Percentiles rank a stretch among this genome's conserved stretches.
phyloP scores from a whole-genome alignment of 2,888 invertebrate species.

The Perizoma affinitatum region DNA sequence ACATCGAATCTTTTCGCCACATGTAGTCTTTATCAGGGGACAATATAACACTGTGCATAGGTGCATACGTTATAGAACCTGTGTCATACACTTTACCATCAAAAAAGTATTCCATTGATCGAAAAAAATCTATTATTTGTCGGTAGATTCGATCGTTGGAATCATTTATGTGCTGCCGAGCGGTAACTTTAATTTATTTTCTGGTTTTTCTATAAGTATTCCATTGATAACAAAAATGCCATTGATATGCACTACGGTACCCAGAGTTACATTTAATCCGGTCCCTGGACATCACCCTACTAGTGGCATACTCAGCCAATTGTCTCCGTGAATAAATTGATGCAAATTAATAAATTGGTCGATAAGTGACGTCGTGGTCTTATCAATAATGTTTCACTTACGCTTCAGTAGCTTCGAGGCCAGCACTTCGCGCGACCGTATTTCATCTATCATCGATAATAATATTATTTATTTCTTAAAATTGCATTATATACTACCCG shows the following conservation, averaged over 20 bases:
- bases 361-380: constrained; percentile 72
- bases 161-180: too few species aligned
- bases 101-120: constrained; percentile 22
- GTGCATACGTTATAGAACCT: constrained; percentile 34
- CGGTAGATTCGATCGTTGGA: too few species aligned
- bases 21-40: constrained; percentile 34
- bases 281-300: constrained; percentile 13
- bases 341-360: constrained; percentile 77
- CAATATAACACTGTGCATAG: neutral
- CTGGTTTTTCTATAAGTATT: too few species aligned
- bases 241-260: constrained; percentile 1
- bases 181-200: too few species aligned
- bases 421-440: constrained; percentile 60
- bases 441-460: constrained; percentile 43
- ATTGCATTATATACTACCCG: constrained; percentile 30
- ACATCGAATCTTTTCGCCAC: constrained; percentile 28
- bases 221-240: constrained; percentile 22
- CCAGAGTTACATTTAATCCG: constrained; percentile 1
- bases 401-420: constrained; percentile 64
- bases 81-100: constrained; percentile 34
- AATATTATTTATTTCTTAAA: constrained; percentile 41
- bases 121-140: too few species aligned
- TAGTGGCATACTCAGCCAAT: constrained; percentile 54
- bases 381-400: constrained; percentile 75
- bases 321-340: constrained; percentile 78